Conservation (phyloP, 2,888 invertebrate species). For the Cantharis rustica region DNA sequence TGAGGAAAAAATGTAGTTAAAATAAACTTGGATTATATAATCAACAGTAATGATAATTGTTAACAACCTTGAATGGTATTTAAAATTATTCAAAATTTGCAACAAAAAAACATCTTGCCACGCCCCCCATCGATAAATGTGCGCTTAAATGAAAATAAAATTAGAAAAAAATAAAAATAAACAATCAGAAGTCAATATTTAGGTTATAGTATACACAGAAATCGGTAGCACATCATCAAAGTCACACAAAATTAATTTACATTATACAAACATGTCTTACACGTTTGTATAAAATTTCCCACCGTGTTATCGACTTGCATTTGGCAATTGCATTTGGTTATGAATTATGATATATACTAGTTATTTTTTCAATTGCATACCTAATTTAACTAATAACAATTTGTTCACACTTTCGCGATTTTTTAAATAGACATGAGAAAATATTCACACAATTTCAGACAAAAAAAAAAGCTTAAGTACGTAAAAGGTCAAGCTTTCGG, state of each 20-base stretch:
- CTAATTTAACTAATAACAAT: background rate
- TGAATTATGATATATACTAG: background rate
- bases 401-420: background rate
- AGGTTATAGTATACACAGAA: background rate
- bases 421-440: background rate
- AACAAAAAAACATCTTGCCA: background rate
- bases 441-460: background rate
- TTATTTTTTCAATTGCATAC: background rate
- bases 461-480: background rate
- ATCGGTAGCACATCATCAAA: background rate
- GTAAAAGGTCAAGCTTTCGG: background rate
- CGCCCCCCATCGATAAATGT: background rate
- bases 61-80: background rate
- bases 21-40: background rate
- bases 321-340: background rate
- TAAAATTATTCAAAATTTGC: background rate
- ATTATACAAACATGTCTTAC: background rate
- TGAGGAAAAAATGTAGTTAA: conserved; percentile 1
- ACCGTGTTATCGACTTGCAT: background rate
- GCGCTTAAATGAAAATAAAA: background rate
- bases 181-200: background rate
- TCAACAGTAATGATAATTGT: background rate
- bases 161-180: background rate
- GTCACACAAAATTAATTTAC: background rate
- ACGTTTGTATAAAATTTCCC: background rate